phyloP scores from a whole-genome alignment of 2,113 vertebrate species.

The Opisthocomus hoazin region DNA sequence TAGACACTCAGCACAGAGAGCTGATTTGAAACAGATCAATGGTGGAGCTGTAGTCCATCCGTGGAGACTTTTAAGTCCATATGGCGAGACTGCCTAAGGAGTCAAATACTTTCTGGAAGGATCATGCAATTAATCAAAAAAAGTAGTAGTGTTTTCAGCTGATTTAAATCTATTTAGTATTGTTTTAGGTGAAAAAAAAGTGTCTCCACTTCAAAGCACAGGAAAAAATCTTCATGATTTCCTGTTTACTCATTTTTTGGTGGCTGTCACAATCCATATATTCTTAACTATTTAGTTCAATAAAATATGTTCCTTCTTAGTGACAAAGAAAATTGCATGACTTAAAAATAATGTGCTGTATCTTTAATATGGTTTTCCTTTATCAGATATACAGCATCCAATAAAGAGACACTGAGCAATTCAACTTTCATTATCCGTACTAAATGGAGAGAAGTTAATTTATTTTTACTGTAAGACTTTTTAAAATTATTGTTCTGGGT shows the following conservation, averaged over 20 bases:
- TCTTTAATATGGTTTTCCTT: background rate
- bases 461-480: background rate
- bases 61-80: slow-evolving; percentile 42
- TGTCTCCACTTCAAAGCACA: slow-evolving; percentile 7
- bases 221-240: background rate
- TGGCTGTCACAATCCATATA: background rate
- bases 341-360: background rate
- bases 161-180: slow-evolving; percentile 23
- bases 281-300: background rate
- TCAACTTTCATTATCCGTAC: background rate
- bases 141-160: slow-evolving; percentile 26
- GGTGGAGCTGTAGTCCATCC: slow-evolving; percentile 33
- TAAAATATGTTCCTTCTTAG: slow-evolving; percentile 12
- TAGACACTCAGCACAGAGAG: background rate
- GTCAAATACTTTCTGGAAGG: slow-evolving; percentile 40
- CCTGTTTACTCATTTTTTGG: background rate
- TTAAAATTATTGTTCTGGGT: background rate
- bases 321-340: background rate
- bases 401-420: background rate
- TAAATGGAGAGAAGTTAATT: background rate
- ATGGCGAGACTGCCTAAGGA: slow-evolving; percentile 46
- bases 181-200: slow-evolving; percentile 10
- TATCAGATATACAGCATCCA: background rate
- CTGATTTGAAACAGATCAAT: slow-evolving; percentile 53
- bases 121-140: slow-evolving; percentile 51